Evolutionary conservation across 2,888 invertebrate species (phyloP).

Genomic region (Bursaphelenchus okinawaensis): DNA sequence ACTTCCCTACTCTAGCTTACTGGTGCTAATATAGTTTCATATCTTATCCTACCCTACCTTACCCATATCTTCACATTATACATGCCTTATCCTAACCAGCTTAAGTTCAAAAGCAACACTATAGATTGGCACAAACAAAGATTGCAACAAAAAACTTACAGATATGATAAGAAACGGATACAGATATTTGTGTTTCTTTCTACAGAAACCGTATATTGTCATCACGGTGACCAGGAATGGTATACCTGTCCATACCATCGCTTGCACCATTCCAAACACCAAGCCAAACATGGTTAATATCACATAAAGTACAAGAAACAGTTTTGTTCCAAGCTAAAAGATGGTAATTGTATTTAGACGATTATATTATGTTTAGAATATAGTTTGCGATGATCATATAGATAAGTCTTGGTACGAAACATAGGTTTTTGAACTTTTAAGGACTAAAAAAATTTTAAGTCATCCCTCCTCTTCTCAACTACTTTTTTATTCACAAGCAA

Average conservation of each 20-base stretch:
- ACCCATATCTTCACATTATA: no score
- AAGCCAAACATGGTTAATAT: slow-evolving; percentile 40
- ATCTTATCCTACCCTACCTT: no score
- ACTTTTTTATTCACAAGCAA: no score
- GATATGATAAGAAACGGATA: slow-evolving; percentile 53
- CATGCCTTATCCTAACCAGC: no score
- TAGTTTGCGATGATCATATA: slow-evolving; percentile 10
- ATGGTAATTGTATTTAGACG: no score
- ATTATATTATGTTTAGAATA: neutral
- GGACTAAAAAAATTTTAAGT: neutral
- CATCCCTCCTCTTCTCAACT: no score
- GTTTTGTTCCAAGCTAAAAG: slow-evolving; percentile 46
- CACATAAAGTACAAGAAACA: slow-evolving; percentile 46
- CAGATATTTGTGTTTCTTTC: slow-evolving; percentile 48
- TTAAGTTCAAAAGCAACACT: no score
- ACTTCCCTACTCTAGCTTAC: no score
- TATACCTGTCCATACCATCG: slow-evolving; percentile 36
- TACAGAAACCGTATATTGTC: slow-evolving; percentile 39
- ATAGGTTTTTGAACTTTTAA: neutral
- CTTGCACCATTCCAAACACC: slow-evolving; percentile 49
- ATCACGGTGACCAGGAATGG: slow-evolving; percentile 44
- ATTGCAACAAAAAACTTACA: slow-evolving; percentile 23
- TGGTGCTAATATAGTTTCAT: no score
- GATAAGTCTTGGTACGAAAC: neutral
- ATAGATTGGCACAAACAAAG: no score